Evolutionary conservation across 2,113 vertebrate species (phyloP).

Genomic region (Lophotis ruficrista): DNA sequence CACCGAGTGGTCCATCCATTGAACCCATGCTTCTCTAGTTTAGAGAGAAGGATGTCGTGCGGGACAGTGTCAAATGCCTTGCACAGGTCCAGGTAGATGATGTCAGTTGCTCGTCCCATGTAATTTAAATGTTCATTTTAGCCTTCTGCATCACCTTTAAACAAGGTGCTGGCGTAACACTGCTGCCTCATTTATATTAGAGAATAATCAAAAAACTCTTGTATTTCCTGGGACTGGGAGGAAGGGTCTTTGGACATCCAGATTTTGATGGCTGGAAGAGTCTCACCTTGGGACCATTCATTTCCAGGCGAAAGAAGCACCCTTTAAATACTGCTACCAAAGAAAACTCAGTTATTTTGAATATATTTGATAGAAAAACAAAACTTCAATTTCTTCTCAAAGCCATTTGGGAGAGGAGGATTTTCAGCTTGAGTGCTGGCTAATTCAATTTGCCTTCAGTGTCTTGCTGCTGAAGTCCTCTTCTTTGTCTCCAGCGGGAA

Average conservation of each 20-base stretch:
- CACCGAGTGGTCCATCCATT: too few species aligned
- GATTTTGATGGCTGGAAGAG: not conserved
- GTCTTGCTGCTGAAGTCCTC: not conserved
- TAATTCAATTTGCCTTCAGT: not conserved
- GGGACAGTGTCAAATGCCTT: too few species aligned
- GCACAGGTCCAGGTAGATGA: too few species aligned
- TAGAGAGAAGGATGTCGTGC: too few species aligned
- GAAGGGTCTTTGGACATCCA: not conserved
- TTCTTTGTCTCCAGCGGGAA: not conserved
- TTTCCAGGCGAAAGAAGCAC: not conserved
- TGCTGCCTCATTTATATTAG: not conserved
- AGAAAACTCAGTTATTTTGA: not conserved
- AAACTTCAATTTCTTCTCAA: not conserved
- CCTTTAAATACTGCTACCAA: not conserved
- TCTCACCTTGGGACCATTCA: not conserved
- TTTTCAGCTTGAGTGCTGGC: not conserved
- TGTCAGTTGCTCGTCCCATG: too few species aligned
- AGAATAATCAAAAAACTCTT: not conserved
- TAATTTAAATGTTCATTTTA: constrained; percentile 50
- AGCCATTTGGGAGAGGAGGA: not conserved
- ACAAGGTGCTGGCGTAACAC: not conserved
- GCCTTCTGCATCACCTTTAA: constrained; percentile 38
- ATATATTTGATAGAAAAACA: not conserved
- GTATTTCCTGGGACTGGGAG: not conserved
- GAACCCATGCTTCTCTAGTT: too few species aligned